Base-by-base conservation (phyloP, 1,140 invertebrate species). In the Drosophila athabasca region DNA sequence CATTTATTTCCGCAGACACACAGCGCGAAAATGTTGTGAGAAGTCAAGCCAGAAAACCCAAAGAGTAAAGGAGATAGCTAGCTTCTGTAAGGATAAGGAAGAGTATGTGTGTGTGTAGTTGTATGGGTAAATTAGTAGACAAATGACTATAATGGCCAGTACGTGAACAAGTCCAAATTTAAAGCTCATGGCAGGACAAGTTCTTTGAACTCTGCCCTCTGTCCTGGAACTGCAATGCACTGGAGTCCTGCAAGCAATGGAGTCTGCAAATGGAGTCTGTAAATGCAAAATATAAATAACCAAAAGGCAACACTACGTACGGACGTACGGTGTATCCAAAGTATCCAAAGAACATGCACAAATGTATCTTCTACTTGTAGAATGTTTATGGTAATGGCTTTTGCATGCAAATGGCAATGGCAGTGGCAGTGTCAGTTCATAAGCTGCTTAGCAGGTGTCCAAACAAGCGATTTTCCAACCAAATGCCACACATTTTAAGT, bases 51-150 rank as follows among this genome's bases (percentile, higher is more conserved):
- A 66, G 74, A 59, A 81, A 53, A 62, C 73, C 8, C 45, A n/a
- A 19, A 19, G 17, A 19, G 17, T 19, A 19, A 19, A 19, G 1
- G 17, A 19, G 17, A 19, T 19, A 1, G 17, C n/a, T n/a, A n/a
- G n/a, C n/a, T 50, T 31, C 9, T 53, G 62, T 39, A 35, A 19
- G 17, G 17, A 19, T 19, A 19, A 19, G 35, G 9, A 1, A 1
- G n/a, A 46, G 35, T 52, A 39, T 45, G 46, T 64, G 29, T 45
- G 8, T 6, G 35, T 1, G 2, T n/a, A n/a, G n/a, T n/a, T n/a
- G n/a, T n/a, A n/a, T 55, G 11, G 66, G 17, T 62, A 73, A 85
- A 84, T 73, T 60, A 84, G 66, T 76, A 64, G 52, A 80, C 72
- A 80, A 80, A 72, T 57, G 59, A 43, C 55, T 49, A 64, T 62